Conservation (phyloP, 1,140 invertebrate species). For the Brachionus rotundiformis region DNA sequence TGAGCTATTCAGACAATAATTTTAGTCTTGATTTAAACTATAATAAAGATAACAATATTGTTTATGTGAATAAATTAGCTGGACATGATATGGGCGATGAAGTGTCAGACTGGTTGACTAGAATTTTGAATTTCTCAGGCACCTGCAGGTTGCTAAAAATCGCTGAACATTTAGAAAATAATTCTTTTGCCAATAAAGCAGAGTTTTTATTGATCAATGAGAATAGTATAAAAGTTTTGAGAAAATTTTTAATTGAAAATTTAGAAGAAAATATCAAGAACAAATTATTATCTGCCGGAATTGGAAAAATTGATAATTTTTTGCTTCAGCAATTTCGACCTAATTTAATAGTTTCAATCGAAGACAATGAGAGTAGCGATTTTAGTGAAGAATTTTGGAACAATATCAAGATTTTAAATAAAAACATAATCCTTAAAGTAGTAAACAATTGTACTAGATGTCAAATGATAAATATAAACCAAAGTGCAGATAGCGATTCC, state of each 20-base stretch:
- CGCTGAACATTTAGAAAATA: not conserved
- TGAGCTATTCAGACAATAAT: conserved; percentile 60
- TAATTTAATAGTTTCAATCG: conserved; percentile 27
- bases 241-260: not conserved
- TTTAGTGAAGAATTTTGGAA: conserved; percentile 46
- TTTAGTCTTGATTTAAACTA: conserved; percentile 41
- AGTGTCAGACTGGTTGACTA: conserved; percentile 1
- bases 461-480: conserved; percentile 52
- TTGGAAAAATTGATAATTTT: conserved; percentile 16
- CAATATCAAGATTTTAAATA: not conserved
- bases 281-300: not conserved
- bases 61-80: conserved; percentile 68
- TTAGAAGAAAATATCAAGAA: not conserved
- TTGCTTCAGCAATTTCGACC: conserved; percentile 33
- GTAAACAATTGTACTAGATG: conserved; percentile 39
- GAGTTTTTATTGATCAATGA: conserved; percentile 32
- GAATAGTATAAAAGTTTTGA: conserved; percentile 24
- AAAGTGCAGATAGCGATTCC: not conserved
- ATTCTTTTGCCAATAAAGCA: conserved; percentile 43
- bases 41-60: conserved; percentile 72
- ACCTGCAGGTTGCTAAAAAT: not conserved
- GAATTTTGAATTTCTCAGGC: not conserved
- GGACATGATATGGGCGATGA: conserved; percentile 9
- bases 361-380: not conserved
- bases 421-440: conserved; percentile 7